Evolutionary conservation across 2,888 invertebrate species (phyloP), one percentile per base, ranked within the genome.

Genomic region (Pyrgus malvae): DNA sequence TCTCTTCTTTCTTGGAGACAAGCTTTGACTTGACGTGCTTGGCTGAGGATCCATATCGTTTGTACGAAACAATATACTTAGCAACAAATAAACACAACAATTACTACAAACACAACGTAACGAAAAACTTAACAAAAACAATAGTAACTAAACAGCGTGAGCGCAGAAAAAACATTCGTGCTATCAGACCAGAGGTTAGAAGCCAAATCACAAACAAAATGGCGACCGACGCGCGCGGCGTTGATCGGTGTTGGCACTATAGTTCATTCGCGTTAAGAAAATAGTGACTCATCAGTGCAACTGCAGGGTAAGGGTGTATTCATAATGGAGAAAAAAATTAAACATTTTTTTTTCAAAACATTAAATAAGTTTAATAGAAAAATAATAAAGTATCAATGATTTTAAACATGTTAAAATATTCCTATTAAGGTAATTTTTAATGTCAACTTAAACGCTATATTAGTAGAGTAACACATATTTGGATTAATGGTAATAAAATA

Each of bases 1-100:
- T 57, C 60, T 60, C 46, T 57, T 61, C 57, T 62, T 60, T 60
- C 46, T 62, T 60, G 61, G 59, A 53, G 57, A 59, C 58, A 61
- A 59, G 56, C 59, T 57, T 54, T 61, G 55, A 50, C 58, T 61
- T 58, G 58, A 57, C 60, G 57, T 60, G 60, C 57, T 60, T 56
- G 54, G 60, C 58, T 60, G 56, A 60, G 58, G 61, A 51, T 61
- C 56, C 58, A 57, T 60, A 58, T 60, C 58, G 58, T 62, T 57
- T 27, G 6, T 27, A 7, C 3, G 7, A 27, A 27, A 27, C 25
- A 27, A 27, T 27, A 27, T 27, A 27, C 8, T 9, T 9, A 2
- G 9, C 25, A 27, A 27, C 27, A 27, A 27, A 27, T 27, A 27
- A 27, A 8, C 1, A 27, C 27, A 27, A 27, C 1, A 27, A 27